Conservation (phyloP, 2,797 vertebrate genomes). For the Enteromius anoplus region DNA sequence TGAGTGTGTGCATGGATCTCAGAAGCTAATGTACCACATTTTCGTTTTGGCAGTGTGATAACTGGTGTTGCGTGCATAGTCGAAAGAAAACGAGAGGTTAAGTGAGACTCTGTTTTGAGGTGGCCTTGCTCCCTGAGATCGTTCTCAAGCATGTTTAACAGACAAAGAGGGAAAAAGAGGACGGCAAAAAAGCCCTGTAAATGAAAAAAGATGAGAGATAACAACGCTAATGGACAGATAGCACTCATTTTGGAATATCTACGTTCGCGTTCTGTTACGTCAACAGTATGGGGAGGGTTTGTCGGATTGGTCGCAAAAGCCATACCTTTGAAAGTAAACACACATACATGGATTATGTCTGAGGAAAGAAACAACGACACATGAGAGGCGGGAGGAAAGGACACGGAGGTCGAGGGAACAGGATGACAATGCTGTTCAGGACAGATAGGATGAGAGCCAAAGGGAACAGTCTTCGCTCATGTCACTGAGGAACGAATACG, state of each 20-base stretch:
- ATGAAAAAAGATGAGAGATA: constrained; percentile 69
- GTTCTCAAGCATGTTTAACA: constrained; percentile 72
- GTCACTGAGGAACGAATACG: constrained; percentile 73
- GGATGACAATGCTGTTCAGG: constrained; percentile 61
- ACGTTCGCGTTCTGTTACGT: constrained; percentile 25
- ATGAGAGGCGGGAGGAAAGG: constrained; percentile 72
- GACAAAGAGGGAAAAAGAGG: constrained; percentile 60
- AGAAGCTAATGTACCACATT: constrained; percentile 45
- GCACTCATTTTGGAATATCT: constrained; percentile 27
- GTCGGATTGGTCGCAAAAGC: constrained; percentile 60
- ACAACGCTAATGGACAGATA: constrained; percentile 40
- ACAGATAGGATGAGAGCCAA: constrained; percentile 61
- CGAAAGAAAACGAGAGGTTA: constrained; percentile 57
- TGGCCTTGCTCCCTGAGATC: constrained; percentile 73
- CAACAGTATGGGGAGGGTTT: constrained; percentile 26
- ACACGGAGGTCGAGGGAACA: constrained; percentile 58
- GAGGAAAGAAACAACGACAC: constrained; percentile 73
- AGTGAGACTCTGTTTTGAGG: constrained; percentile 53
- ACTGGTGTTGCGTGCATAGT: constrained; percentile 53
- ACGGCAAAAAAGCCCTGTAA: constrained; percentile 72
- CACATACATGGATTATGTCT: constrained; percentile 73
- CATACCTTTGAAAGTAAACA: constrained; percentile 71
- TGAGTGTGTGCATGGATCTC: constrained; percentile 27
- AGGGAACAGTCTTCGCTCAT: constrained; percentile 68
- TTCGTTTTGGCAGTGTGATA: constrained; percentile 28